These are phyloP conservation scores for Dicerorhinus sumatrensis DNA, from an alignment of 2,113 vertebrate species.

Conservation along the genomic window DNA sequence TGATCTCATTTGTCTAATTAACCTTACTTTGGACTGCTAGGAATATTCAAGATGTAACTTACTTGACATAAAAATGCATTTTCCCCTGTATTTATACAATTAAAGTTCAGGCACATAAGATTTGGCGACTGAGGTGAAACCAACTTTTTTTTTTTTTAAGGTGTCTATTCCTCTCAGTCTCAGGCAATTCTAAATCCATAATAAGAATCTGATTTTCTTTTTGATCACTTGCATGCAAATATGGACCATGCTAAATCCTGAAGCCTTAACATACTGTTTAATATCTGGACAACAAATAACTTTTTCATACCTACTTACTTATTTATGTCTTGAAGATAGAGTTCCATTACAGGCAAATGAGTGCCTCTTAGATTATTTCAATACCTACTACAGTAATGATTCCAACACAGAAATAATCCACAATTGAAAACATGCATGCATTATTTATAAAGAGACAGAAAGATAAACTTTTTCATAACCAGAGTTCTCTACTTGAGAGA, in stretches of 20 bases:
- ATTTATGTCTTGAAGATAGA: slow-evolving; percentile 55
- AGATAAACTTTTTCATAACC: neutral
- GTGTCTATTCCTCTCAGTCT: neutral
- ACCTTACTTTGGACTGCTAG: neutral
- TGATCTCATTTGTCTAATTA: neutral
- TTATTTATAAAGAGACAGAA: slow-evolving; percentile 58
- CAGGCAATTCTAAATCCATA: neutral
- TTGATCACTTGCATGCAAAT: slow-evolving; percentile 11
- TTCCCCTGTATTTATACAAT: neutral
- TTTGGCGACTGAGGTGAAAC: neutral
- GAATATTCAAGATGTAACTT: neutral
- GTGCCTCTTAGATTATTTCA: slow-evolving; percentile 33
- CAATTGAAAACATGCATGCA: slow-evolving; percentile 20
- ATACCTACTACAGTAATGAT: neutral
- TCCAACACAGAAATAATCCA: slow-evolving; percentile 10
- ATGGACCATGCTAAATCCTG: neutral
- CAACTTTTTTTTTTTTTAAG: neutral
- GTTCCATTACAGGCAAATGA: slow-evolving; percentile 51
- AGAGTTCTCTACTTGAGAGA: neutral
- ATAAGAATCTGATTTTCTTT: slow-evolving; percentile 35
- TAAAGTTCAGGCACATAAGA: neutral
- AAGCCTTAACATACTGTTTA: slow-evolving; percentile 53
- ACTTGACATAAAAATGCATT: neutral
- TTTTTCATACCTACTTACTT: slow-evolving; percentile 65
- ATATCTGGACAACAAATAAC: slow-evolving; percentile 65